Conservation (phyloP, 2,113 vertebrate genomes). For the human (Homo sapiens) region GRCh38 chr16:57812501-57813000, state of each 20-base stretch:
- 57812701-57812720: background rate
- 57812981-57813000: background rate
- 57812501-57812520: background rate
- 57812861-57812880: background rate
- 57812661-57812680: background rate
- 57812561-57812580: background rate
- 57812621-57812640: background rate
- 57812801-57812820: background rate
- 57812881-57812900: background rate
- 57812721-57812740: background rate
- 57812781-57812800: background rate
- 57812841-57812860: background rate
- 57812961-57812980: background rate
- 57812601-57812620: background rate
- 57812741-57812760: fast-evolving
- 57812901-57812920: background rate
- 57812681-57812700: background rate
- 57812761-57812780: background rate
- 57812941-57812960: background rate
- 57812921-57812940: background rate
- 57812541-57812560: background rate
- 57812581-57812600: background rate
- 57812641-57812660: background rate
- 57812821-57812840: background rate
- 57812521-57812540: background rate